These are phyloP conservation scores for Cheilosia impressa DNA, from an alignment of 2,888 invertebrate species.

Conservation along the genomic window DNA sequence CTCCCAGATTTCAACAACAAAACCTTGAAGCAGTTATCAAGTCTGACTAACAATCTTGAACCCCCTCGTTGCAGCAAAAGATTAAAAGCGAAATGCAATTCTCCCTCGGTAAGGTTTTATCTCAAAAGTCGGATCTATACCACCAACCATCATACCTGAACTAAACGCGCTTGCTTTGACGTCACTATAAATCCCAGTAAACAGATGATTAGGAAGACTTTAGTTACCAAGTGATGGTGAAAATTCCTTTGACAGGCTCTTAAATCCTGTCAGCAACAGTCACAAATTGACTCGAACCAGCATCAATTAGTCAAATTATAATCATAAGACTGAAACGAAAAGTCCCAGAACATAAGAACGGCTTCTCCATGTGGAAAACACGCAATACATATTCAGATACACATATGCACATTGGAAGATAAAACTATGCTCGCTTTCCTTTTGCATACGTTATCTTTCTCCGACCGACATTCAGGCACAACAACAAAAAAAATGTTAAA, in stretches of 20 bases:
- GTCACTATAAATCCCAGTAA: neutral
- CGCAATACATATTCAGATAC: slow-evolving; percentile 2
- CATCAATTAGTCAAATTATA: slow-evolving; percentile 64
- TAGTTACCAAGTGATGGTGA: neutral
- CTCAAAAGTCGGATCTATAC: too few relatives aligned
- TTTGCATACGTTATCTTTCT: slow-evolving; percentile 46
- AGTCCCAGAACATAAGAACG: neutral
- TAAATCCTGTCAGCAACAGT: slow-evolving; percentile 1
- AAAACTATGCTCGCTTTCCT: neutral
- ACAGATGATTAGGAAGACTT: too few relatives aligned
- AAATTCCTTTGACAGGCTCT: neutral
- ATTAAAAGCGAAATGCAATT: too few relatives aligned
- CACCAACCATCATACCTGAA: too few relatives aligned
- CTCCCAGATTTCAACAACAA: too few relatives aligned
- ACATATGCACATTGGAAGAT: too few relatives aligned
- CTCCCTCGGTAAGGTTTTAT: too few relatives aligned
- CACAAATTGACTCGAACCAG: slow-evolving; percentile 16
- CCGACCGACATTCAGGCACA: slow-evolving; percentile 24
- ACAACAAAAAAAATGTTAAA: slow-evolving; percentile 7
- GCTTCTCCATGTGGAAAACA: slow-evolving; percentile 30
- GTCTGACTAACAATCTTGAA: too few relatives aligned
- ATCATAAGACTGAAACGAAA: slow-evolving; percentile 37
- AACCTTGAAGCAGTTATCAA: too few relatives aligned
- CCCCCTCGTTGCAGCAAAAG: too few relatives aligned
- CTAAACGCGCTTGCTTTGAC: neutral